These are phyloP conservation scores for Acridotheres tristis DNA, from an alignment of 2,797 vertebrate genomes.

Conservation along the genomic window DNA sequence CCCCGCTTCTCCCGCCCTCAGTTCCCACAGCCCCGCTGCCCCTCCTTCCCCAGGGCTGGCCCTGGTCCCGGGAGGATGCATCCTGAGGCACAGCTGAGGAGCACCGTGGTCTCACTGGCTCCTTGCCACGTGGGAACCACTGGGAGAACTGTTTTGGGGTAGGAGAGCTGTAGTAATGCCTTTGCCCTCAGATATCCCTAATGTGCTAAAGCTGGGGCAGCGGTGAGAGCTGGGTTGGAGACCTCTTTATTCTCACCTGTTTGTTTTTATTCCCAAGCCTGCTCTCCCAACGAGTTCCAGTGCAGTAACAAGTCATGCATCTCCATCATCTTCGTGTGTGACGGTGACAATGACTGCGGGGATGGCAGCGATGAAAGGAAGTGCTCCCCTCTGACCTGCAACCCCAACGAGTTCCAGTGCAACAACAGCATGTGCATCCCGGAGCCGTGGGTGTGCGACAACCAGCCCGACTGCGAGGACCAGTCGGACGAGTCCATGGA, in stretches of 20 bases:
- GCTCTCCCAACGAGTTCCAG: conserved; percentile 88
- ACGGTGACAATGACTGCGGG: conserved; percentile 90
- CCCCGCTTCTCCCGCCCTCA: accelerated
- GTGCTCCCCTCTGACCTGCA: conserved; percentile 87
- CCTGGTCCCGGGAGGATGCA: accelerated
- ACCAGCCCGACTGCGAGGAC: conserved; percentile 92
- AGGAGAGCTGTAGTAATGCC: background rate
- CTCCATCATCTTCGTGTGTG: conserved; percentile 88
- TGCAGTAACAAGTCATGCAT: conserved; percentile 90
- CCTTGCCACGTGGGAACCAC: background rate
- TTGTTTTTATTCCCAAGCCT: conserved; percentile 77
- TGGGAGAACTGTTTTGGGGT: background rate
- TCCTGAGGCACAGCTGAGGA: background rate
- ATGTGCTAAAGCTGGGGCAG: background rate
- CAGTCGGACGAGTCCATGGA: conserved; percentile 87
- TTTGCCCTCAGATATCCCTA: background rate
- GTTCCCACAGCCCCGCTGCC: background rate
- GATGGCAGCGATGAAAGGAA: conserved; percentile 92
- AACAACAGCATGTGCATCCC: conserved; percentile 91
- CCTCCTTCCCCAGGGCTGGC: background rate
- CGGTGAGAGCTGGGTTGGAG: background rate
- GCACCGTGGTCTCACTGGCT: background rate
- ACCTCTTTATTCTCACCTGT: background rate
- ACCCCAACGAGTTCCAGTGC: conserved; percentile 90
- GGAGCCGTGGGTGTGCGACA: conserved; percentile 93